Evolutionary conservation across 2,888 invertebrate species (phyloP), one percentile per base, ranked within the genome.

Genomic region (Hoplodrina blanda): DNA sequence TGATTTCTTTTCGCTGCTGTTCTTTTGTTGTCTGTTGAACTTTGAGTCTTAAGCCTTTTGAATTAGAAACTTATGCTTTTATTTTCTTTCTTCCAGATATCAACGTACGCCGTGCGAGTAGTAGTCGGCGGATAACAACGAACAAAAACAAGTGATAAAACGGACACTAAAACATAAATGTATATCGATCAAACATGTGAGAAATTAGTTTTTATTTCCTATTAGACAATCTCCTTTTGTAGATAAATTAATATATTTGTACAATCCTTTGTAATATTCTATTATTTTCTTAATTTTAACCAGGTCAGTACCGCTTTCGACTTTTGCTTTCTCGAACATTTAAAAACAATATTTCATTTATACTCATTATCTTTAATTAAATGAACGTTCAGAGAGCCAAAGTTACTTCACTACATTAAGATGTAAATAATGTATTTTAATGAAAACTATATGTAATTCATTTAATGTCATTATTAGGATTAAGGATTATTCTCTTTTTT

Each of bases 91-190:
- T 92, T 90, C 0, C 91, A 96, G 95, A 96, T 96, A 95, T 94
- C 95, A 95, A 85, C 90, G 94, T 87, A 91, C 92, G 95, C 93
- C 95, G 93, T 94, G 95, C 90, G 91, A 94, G 86, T 93, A 93
- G 71, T 92, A 93, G 91, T 87, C 94, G 94, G 94, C 94, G 92
- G 82, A 74, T 85, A 89, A 93, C 95, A 95, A 94, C 95, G 95
- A 95, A 94, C 88, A 88, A 86, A 89, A 71, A 69, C 76, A 89
- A 95, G 94, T 95, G 95, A 94, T 90, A 91, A 81, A 87, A 57
- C 41, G 87, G 93, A 95, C 94, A 92, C 92, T 93, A 60, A 78
- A 84, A 83, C 65, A 73, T 78, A 62, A 62, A 78, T 76, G 61
- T 74, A 82, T 81, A 87, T 83, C 84, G 79, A 79, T 85, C 71